Base-by-base conservation (phyloP, 2,888 invertebrate genomes). In the Eilema depressum region DNA sequence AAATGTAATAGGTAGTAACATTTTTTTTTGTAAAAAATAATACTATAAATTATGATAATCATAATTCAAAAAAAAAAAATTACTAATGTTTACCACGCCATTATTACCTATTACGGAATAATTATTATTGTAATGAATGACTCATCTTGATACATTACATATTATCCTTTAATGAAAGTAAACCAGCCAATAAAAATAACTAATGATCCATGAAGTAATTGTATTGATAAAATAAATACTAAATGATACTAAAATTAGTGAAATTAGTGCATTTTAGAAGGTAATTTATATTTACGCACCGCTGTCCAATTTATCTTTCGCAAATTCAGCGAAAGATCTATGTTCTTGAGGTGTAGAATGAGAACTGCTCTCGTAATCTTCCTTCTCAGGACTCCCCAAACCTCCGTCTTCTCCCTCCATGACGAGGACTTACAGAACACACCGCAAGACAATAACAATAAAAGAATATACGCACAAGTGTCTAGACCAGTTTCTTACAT, bases 301-400 rank as follows among this genome's bases (percentile, higher is more conserved):
- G 75, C 95, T 95, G 76, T 95, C 95, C 72, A 95, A 82, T 77
- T 95, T 95, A 83, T 95, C 95, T 86, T 95, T 95, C 20, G 95
- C 95, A 75, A 95, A 94, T 82, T 95, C 95, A 3, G 95, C 93
- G 78, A 95, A 95, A 74, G 95, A 92, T 83, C 88, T 92, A 76
- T 94, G 94, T 83, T 95, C 95, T 75, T 95, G 93, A 0, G 95
- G 95, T 33, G 95, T 93, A 59, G 95, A 94, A 74, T 93, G 92
- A 4, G 95, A 87, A 83, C 95, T 95, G 76, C 91, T 92, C 81
- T 91, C 92, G 74, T 89, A 91, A 63, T 93, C 93, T 69, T 95
- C 94, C 78, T 92, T 93, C 68, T 93, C 94, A 60, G 88, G 82
- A 76, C 88, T 91, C 63, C 88, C 90, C 70, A 89, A 80, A 72